Evolutionary conservation across 2,888 invertebrate genomes (phyloP), one percentile per base, ranked within the genome.

Genomic region (Xylota segnis): DNA sequence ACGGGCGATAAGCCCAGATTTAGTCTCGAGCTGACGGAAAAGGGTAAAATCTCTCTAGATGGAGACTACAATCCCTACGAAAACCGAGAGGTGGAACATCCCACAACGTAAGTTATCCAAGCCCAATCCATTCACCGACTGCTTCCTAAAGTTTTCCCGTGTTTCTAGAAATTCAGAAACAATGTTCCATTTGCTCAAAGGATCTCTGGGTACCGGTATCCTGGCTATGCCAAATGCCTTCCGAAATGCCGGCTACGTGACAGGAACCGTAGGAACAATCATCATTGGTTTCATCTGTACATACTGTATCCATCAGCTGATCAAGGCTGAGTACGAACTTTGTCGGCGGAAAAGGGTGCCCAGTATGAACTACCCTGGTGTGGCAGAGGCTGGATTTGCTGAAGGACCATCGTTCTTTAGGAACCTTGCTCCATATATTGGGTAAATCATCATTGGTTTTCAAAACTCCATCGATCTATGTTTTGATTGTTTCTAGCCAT

Each of bases 121-220:
- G 27, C 40, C 4, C 4, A 0, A 27, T 2, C 18, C 10, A 27
- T 14, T 6, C 18, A n/a, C n/a, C n/a, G n/a, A n/a, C n/a, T n/a
- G 34, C 34, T 34, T 27, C 3, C 14, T 9, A 34, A 23, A 29
- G 12, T 37, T 14, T 40, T 32, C 7, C n/a, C 7, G 14, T 61
- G 7, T 50, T 92, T 93, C 14, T 93, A 98, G 98, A 82, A 97
- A 97, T 91, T 90, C 94, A 87, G 97, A 98, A 89, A 97, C 98
- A 0, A 94, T 98, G 90, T 96, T 97, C 90, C 98, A 98, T 91
- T 93, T 98, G 89, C 93, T 98, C 70, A 98, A 98, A 92, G 98
- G 97, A 37, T 97, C 97, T 90, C 94, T 98, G 87, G 99, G 99
- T 3, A 98, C 98, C 0, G 99, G 99, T 2, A 96, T 99, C 86